Evolutionary conservation across 2,888 invertebrate species (phyloP), one percentile per base, ranked within the genome.

Genomic region (Eupithecia subumbrata): DNA sequence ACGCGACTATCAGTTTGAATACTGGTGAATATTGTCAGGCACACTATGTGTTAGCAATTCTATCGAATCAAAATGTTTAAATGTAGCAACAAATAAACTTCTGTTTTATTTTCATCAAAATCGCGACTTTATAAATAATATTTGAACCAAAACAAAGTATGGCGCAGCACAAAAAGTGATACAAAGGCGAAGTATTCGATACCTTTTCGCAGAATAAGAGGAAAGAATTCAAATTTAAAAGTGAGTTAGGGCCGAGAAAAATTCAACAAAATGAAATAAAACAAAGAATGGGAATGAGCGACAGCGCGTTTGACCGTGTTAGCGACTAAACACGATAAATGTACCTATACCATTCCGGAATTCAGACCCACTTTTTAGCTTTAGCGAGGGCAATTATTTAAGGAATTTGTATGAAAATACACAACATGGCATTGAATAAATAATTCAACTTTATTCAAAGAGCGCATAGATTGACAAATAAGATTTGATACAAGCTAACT

Each of bases 141-240:
- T 87, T 85, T 82, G 87, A 89, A 89, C 90, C 87, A 84, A 84
- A 90, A 89, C 91, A 90, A 88, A 88, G 89, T 90, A 88, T 85
- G 87, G 87, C 86, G 88, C 91, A 85, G 86, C 87, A 89, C 92
- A 94, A 94, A 94, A 95, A 95, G 93, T 92, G 90, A 92, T 92
- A 95, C 94, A 95, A 94, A 94, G 94, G 93, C 92, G 91, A 92
- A 90, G 91, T 89, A 93, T 93, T 89, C 92, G 91, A 92, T 93
- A 91, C 92, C 92, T 91, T 93, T 95, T 94, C 94, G 91, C 90
- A 92, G 94, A 94, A 95, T 89, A 92, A 91, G 88, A 89, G 88
- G 87, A 92, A 93, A 92, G 93, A 94, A 94, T 94, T 91, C 90
- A 92, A 93, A 92, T 93, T 91, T 89, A 90, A 92, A 91, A 91